Conservation (phyloP, 2,888 invertebrate genomes). For the Crocallis elinguaria region DNA sequence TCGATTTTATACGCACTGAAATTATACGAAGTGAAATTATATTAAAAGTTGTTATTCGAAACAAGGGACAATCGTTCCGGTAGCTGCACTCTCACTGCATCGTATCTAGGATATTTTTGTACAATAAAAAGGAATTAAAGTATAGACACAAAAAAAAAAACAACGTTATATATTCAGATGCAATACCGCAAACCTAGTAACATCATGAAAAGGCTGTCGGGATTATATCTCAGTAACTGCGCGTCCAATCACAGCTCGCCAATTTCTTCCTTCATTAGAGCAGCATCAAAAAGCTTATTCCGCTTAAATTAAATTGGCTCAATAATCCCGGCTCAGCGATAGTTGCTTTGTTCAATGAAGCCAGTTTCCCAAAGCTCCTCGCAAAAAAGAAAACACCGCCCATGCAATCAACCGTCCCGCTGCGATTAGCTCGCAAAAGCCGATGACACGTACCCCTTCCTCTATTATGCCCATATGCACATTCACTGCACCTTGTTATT, state of each 20-base stretch:
- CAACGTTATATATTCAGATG: background rate
- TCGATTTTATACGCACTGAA: too few relatives aligned
- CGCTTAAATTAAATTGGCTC: constrained; percentile 71
- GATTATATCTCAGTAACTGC: constrained; percentile 10
- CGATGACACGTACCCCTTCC: constrained; percentile 68
- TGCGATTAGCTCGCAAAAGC: constrained; percentile 72
- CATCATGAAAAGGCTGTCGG: constrained; percentile 1
- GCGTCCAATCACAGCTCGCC: constrained; percentile 50
- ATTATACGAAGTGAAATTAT: too few relatives aligned
- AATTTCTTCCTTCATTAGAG: constrained; percentile 58
- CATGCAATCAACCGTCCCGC: constrained; percentile 72
- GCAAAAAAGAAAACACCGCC: constrained; percentile 59
- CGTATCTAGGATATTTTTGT: too few relatives aligned
- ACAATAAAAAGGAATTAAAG: too few relatives aligned
- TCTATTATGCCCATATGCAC: constrained; percentile 66
- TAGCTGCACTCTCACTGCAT: too few relatives aligned
- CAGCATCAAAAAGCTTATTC: constrained; percentile 66
- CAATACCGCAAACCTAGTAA: background rate
- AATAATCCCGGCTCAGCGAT: constrained; percentile 70
- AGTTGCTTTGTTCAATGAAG: constrained; percentile 74
- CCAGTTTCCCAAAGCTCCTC: constrained; percentile 60
- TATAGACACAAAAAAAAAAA: too few relatives aligned
- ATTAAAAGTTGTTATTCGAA: too few relatives aligned
- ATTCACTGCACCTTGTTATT: constrained; percentile 66
- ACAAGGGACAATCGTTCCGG: too few relatives aligned